A percentile compares a stretch with the other conserved stretches of the same genome.
These are phyloP conservation scores for Heliocidaris erythrogramma DNA, from an alignment of 35 echinoderm and acorn worm genomes.

Conservation along the genomic window DNA sequence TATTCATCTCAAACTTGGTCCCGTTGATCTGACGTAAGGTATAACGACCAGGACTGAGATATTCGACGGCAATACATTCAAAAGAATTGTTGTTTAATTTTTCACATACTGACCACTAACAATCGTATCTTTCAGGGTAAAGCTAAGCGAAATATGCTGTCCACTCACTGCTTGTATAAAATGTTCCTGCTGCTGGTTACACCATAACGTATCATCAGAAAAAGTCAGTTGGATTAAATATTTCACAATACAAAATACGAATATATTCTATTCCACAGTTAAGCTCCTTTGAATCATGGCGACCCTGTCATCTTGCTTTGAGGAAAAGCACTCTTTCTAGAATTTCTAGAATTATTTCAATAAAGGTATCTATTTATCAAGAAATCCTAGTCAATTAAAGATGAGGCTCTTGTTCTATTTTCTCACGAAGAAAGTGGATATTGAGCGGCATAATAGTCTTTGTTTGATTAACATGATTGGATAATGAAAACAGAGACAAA, in stretches of 20 bases:
- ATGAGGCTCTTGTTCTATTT: too few relatives aligned
- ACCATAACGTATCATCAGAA: neutral
- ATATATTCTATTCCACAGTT: neutral
- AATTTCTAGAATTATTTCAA: too few relatives aligned
- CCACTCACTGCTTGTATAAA: neutral
- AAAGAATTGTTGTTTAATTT: neutral
- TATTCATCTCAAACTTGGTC: neutral
- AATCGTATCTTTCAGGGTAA: neutral
- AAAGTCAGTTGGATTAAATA: neutral
- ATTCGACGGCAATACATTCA: neutral
- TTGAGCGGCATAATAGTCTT: too few relatives aligned
- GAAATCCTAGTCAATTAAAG: too few relatives aligned
- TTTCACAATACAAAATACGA: neutral
- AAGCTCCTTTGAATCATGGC: neutral
- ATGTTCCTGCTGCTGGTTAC: neutral
- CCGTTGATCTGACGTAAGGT: neutral
- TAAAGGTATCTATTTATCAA: too few relatives aligned
- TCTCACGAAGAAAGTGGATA: too few relatives aligned
- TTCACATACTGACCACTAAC: neutral
- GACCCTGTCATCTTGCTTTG: neutral
- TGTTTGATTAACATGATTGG: too few relatives aligned
- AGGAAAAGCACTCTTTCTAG: too few relatives aligned
- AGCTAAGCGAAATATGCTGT: neutral
- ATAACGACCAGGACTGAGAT: neutral
- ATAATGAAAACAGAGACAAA: too few relatives aligned